Base-by-base conservation (phyloP, 2,888 invertebrate species). In the Pandemis heparana region DNA sequence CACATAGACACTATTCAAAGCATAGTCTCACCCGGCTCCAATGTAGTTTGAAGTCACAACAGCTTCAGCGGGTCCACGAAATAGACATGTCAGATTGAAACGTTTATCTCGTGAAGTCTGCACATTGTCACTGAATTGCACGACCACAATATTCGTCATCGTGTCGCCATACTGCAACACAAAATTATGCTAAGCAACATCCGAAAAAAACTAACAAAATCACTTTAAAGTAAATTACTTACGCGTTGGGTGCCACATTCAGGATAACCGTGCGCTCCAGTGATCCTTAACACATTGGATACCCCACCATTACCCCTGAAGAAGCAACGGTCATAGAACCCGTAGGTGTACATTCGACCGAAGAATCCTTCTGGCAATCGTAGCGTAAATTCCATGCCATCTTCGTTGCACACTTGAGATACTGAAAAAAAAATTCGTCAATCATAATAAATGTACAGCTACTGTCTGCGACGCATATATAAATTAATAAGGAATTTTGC, bases 11-110 rank as follows among this genome's bases (percentile, higher is more conserved):
- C 48, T 32, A 46, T 43, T 16, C 18, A 64, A 32, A 46, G 53
- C 46, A 48, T 23, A 70, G 62, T 84, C 95, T 95, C 96, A 97
- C 98, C 98, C 98, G 79, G 98, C 97, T 80, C 98, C 98, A 82
- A 98, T 98, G 87, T 98, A 98, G 81, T 98, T 98, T 39, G 98
- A 98, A 16, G 98, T 98, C 71, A 98, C 98, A 4, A 98, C 97
- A 12, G 98, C 98, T 89, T 98, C 98, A 32, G 98, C 98, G 0
- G 98, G 98, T 41, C 98, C 98, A 80, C 98, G 96, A 91, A 98
- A 98, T 71, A 98, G 95, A 85, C 98, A 98, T n/a, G 98, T 98
- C 77, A 98, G 92, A 88, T 98, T 98, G 91, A 98, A 98, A 12
- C 98, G 95, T 84, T 98, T 98, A 89, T 98, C 98, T 76, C 97